A percentile compares a stretch with the other conserved stretches of the same genome.
Evolutionary conservation across 1,140 invertebrate species (phyloP).

Genomic region (Micrasema longulum): DNA sequence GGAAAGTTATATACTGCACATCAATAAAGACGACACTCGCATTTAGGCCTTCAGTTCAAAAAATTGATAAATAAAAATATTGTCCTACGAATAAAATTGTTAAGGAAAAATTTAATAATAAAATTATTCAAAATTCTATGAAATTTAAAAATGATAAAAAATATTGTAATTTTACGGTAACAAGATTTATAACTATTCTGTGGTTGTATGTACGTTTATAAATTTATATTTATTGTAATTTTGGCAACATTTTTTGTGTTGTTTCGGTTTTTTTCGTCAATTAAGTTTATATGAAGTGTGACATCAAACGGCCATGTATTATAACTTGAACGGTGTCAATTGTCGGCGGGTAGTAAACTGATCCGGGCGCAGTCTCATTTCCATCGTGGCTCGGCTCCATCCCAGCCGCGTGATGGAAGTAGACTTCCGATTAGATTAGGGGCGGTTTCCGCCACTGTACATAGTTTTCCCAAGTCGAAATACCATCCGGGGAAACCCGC

Average conservation of each 20-base stretch:
- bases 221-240: constrained; percentile 60
- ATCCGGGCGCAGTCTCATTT: constrained; percentile 9
- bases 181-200: constrained; percentile 55
- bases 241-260: constrained; percentile 48
- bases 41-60: constrained; percentile 72
- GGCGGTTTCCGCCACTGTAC: not conserved
- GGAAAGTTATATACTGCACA: constrained; percentile 59
- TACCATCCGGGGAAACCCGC: constrained; percentile 2
- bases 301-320: constrained; percentile 40
- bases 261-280: constrained; percentile 43
- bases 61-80: constrained; percentile 65
- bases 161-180: constrained; percentile 54
- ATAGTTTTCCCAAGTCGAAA: constrained; percentile 2
- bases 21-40: constrained; percentile 69
- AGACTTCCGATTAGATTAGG: constrained; percentile 5
- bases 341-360: constrained; percentile 29
- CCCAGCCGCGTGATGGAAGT: not conserved
- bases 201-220: constrained; percentile 54
- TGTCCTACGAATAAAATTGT: constrained; percentile 54
- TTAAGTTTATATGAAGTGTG: constrained; percentile 36
- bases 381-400: not conserved
- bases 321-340: constrained; percentile 39
- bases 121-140: constrained; percentile 57
- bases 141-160: constrained; percentile 56
- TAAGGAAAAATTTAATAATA: constrained; percentile 55